Percentiles rank a stretch among this genome's conserved stretches.
These are phyloP conservation scores for Neostethus bicornis DNA, from an alignment of 2,797 vertebrate species.

Conservation along the genomic window DNA sequence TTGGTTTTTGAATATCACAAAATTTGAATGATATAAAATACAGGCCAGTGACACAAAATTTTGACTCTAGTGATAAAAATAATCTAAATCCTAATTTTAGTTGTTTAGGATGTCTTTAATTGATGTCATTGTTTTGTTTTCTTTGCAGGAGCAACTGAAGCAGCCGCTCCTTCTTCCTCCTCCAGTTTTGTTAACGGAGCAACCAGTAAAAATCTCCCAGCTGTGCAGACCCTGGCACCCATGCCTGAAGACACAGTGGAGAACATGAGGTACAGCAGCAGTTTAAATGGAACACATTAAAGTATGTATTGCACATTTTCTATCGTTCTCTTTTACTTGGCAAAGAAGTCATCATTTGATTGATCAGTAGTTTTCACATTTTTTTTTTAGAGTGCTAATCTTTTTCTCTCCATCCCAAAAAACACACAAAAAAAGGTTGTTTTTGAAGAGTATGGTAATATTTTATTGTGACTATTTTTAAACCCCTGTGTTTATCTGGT, in stretches of 20 bases:
- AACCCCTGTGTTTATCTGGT: conserved; percentile 35
- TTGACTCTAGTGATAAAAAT: background rate
- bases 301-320: no score
- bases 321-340: background rate
- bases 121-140: conserved; percentile 2
- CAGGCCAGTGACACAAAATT: no score
- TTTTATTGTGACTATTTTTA: conserved; percentile 26
- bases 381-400: conserved; percentile 1
- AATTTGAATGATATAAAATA: no score
- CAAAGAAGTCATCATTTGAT: no score
- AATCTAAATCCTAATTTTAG: background rate
- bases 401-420: background rate
- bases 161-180: conserved; percentile 87
- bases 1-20: no score
- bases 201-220: conserved; percentile 97
- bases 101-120: background rate
- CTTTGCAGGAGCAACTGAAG: conserved; percentile 89
- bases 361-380: background rate
- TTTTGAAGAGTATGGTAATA: background rate
- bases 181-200: conserved; percentile 96
- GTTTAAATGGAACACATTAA: no score
- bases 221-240: conserved; percentile 94
- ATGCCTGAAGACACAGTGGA: conserved; percentile 97
- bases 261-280: conserved; percentile 88
- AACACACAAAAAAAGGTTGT: background rate